A percentile compares a stretch with the other conserved stretches of the same genome.
phyloP scores from a whole-genome alignment of 2,113 vertebrate species.

The Mola mola region DNA sequence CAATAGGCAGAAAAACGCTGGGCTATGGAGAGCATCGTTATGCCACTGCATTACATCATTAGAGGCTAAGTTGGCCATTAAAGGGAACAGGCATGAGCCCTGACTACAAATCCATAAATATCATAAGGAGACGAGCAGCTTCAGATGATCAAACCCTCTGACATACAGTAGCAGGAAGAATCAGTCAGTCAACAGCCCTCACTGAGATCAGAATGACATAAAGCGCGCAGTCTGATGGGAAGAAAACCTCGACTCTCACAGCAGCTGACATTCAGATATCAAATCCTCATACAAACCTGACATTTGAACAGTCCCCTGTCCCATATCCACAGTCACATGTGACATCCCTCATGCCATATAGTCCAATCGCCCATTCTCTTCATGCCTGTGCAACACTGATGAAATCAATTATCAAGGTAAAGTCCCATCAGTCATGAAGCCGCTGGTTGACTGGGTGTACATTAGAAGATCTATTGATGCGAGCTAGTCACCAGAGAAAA shows the following conservation, averaged over 20 bases:
- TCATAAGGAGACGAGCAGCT: constrained; percentile 56
- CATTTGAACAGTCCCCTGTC: constrained; percentile 82
- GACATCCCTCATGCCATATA: constrained; percentile 87
- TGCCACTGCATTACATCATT: constrained; percentile 68
- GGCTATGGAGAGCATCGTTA: constrained; percentile 47
- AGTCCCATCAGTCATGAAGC: constrained; percentile 92
- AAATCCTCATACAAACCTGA: constrained; percentile 86
- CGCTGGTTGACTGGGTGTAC: constrained; percentile 90
- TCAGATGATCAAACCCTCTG: constrained; percentile 29
- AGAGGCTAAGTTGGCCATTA: constrained; percentile 64
- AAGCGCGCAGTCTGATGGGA: constrained; percentile 34
- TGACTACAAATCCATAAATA: constrained; percentile 73
- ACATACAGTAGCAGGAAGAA: constrained; percentile 41
- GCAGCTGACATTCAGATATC: constrained; percentile 68
- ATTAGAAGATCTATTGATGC: constrained; percentile 98
- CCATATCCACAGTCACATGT: constrained; percentile 89
- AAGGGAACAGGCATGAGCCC: constrained; percentile 62
- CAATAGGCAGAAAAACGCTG: constrained; percentile 47
- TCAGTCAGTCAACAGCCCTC: constrained; percentile 40
- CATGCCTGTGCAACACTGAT: constrained; percentile 77
- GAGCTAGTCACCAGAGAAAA: constrained; percentile 99
- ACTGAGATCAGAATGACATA: constrained; percentile 41
- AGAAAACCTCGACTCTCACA: constrained; percentile 27
- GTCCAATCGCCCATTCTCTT: constrained; percentile 87
- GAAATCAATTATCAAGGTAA: constrained; percentile 70